Conservation (phyloP, 2,888 invertebrate species). For the Tenthredo distinguenda region DNA sequence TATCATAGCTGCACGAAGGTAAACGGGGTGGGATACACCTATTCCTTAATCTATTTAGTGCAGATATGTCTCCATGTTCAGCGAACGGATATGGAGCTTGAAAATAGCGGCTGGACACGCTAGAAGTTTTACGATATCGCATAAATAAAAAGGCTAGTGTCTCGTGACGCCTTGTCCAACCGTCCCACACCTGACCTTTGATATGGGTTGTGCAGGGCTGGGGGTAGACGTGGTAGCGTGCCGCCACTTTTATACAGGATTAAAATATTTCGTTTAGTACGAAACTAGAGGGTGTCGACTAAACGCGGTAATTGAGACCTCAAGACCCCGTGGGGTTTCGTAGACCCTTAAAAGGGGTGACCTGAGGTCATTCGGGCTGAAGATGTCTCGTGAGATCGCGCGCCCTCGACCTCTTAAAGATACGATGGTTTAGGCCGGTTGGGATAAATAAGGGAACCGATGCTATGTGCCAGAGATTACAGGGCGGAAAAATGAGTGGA, state of each 20-base stretch:
- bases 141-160: constrained; percentile 75
- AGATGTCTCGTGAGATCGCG: constrained; percentile 32
- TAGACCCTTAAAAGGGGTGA: constrained; percentile 44
- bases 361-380: constrained; percentile 36
- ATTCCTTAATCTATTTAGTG: constrained; percentile 20
- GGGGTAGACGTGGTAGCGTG: constrained; percentile 23
- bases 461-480: neutral
- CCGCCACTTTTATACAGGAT: constrained; percentile 18
- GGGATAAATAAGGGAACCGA: constrained; percentile 35
- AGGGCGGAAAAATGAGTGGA: neutral
- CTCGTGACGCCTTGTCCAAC: constrained; percentile 75
- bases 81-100: constrained; percentile 41
- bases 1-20: neutral
- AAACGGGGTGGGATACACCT: neutral
- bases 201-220: neutral
- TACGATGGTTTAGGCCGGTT: constrained; percentile 1
- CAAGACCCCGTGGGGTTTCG: constrained; percentile 15
- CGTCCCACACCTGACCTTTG: constrained; percentile 22
- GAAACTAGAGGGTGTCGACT: constrained; percentile 27
- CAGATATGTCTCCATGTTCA: constrained; percentile 27
- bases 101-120: constrained; percentile 73
- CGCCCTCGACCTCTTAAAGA: constrained; percentile 17
- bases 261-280: constrained; percentile 45
- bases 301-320: constrained; percentile 46
- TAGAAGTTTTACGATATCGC: constrained; percentile 75